Base-by-base conservation (phyloP, 2,888 invertebrate species). In the Ctenicera cuprea region DNA sequence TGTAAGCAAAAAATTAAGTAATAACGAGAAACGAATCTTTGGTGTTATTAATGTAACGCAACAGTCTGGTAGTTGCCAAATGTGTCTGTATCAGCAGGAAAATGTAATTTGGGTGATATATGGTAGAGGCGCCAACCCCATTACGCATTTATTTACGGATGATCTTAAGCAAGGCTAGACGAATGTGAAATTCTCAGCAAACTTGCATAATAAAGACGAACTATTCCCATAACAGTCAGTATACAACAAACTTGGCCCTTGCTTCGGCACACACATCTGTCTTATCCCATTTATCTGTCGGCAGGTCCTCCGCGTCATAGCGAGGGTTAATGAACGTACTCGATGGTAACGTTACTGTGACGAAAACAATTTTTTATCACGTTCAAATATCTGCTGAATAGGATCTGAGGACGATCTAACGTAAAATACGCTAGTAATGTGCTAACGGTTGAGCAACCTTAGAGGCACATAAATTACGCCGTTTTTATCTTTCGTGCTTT, bases 131-230 rank as follows among this genome's bases (percentile, higher is more conserved):
- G 26, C 14, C 43, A 20, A n/a, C 11, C 14, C 30, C 16, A 1
- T 26, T 16, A 62, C 18, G 26, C 62, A 45, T 45, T 41, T 45
- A 62, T 62, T 62, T 30, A 30, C 38, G n/a, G 43, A 62, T 62
- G 45, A 62, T 62, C 62, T 62, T 62, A 43, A 59, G 33, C 33
- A 5, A 33, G 41, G 41, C 43, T 54, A 65, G 57, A 67, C 43
- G n/a, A 57, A 68, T 59, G 57, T 38, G 69, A 16, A 50, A 69
- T 69, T 18, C 50, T 33, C 37, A 50, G 26, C 38, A 61, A 69
- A 69, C 61, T 69, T 33, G 61, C 48, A 59, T 69, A 69, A 69
- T 69, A 69, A 69, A 69, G 59, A 50, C 69, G 59, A 61, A 69
- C 69, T 69, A 69, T 69, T 69, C 61, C 18, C 61, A 61, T 69